phyloP scores from a whole-genome alignment of 2,888 invertebrate genomes.

The Eupithecia dodoneata region DNA sequence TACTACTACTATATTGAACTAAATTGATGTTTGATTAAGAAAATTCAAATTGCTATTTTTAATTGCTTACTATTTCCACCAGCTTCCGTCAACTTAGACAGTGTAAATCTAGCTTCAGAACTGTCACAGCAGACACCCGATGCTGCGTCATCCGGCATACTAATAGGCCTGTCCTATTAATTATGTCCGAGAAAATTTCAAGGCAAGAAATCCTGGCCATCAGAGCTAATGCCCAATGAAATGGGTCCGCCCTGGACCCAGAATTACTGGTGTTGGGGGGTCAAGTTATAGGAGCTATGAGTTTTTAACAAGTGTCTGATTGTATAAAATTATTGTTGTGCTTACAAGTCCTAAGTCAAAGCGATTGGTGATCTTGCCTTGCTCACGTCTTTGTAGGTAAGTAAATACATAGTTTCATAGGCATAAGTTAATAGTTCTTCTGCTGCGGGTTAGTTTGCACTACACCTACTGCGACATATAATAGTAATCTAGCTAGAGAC shows the following conservation, averaged over 20 bases:
- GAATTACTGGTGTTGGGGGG: slow-evolving; percentile 57
- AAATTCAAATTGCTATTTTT: not conserved
- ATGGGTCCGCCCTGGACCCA: slow-evolving; percentile 75
- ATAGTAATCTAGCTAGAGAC: not conserved
- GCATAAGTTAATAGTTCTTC: not conserved
- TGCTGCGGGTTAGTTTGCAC: not conserved
- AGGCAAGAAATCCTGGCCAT: slow-evolving; percentile 80
- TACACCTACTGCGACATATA: not conserved
- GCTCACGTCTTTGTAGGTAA: not conserved
- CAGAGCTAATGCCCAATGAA: slow-evolving; percentile 80
- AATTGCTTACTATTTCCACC: not conserved
- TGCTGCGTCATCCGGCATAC: slow-evolving; percentile 59
- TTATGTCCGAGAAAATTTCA: slow-evolving; percentile 80
- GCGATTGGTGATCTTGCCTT: not conserved
- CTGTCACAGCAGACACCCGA: slow-evolving; percentile 45
- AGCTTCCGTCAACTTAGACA: slow-evolving; percentile 18
- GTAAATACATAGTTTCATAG: not conserved
- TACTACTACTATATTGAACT: not conserved
- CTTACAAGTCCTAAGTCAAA: not conserved
- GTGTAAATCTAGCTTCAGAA: slow-evolving; percentile 22
- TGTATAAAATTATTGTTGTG: not conserved
- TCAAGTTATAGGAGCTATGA: slow-evolving; percentile 46
- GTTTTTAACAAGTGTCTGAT: not conserved
- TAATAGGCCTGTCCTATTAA: slow-evolving; percentile 76
- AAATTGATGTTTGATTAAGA: not conserved